phyloP scores from a whole-genome alignment of 1,140 invertebrate genomes.

The Drosophila setifemur region DNA sequence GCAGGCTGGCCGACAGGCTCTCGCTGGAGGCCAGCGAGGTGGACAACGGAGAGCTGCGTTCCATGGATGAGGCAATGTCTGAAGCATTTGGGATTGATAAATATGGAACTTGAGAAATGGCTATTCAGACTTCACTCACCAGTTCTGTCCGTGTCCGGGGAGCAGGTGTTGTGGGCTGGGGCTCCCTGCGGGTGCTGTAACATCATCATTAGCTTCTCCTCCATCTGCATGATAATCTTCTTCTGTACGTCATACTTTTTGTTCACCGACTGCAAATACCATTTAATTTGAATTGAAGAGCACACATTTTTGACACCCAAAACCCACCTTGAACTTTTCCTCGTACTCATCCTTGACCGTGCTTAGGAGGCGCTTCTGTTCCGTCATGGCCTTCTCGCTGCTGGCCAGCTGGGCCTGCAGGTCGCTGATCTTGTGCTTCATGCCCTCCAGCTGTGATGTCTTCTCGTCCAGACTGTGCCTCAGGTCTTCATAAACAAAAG shows the following conservation, averaged over 20 bases:
- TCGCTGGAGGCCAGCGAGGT: constrained; percentile 84
- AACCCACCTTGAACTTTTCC: constrained; percentile 83
- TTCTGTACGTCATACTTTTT: constrained; percentile 89
- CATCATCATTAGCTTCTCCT: constrained; percentile 86
- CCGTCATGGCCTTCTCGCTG: constrained; percentile 83
- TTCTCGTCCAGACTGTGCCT: constrained; percentile 79
- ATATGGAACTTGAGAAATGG: neutral
- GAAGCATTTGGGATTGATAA: constrained; percentile 1
- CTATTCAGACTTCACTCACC: constrained; percentile 39
- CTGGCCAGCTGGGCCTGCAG: constrained; percentile 83
- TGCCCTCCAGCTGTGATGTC: constrained; percentile 83
- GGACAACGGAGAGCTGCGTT: constrained; percentile 83
- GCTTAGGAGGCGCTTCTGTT: constrained; percentile 84
- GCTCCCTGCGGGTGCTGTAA: constrained; percentile 83
- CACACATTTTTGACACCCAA: neutral
- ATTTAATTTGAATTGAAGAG: neutral
- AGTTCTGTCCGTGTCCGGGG: constrained; percentile 81
- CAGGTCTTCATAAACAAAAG: constrained; percentile 65
- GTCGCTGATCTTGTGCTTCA: constrained; percentile 83
- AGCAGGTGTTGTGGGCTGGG: constrained; percentile 56
- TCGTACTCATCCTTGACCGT: constrained; percentile 84
- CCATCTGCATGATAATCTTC: constrained; percentile 86
- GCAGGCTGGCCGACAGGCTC: constrained; percentile 83
- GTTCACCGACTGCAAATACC: constrained; percentile 84
- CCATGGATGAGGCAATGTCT: constrained; percentile 83